phyloP scores from a whole-genome alignment of 2,113 vertebrate species.

The Chaenocephalus aceratus region DNA sequence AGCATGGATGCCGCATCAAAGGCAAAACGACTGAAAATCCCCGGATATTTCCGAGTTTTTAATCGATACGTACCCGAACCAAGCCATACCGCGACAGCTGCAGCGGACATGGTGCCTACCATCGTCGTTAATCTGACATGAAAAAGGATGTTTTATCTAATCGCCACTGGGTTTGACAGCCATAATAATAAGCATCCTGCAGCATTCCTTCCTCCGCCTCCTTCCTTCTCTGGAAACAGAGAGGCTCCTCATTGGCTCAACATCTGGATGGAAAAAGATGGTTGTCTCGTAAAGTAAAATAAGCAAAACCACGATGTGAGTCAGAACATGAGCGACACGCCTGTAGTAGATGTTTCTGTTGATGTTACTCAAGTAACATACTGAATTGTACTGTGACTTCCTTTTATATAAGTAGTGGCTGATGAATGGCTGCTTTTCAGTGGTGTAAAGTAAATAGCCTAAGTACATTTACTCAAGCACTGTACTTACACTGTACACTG shows the following conservation, averaged over 20 bases:
- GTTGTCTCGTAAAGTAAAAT: slow-evolving; percentile 42
- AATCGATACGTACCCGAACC: slow-evolving; percentile 79
- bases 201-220: slow-evolving; percentile 77
- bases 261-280: slow-evolving; percentile 85
- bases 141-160: slow-evolving; percentile 38
- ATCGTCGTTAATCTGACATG: slow-evolving; percentile 57
- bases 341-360: slow-evolving; percentile 12
- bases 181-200: slow-evolving; percentile 77
- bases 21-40: not conserved
- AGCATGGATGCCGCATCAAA: slow-evolving; percentile 23
- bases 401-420: not conserved
- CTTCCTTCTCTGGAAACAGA: slow-evolving; percentile 64
- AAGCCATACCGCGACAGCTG: slow-evolving; percentile 73
- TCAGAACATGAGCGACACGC: slow-evolving; percentile 18
- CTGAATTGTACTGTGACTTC: no score
- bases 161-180: slow-evolving; percentile 69
- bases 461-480: no score
- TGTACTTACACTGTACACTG: no score
- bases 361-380: not conserved
- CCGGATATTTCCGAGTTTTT: not conserved
- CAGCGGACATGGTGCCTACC: slow-evolving; percentile 71
- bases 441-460: no score
- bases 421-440: not conserved
- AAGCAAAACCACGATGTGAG: slow-evolving; percentile 23
- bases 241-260: slow-evolving; percentile 74